These are phyloP conservation scores for Adelosebastes latens DNA, from an alignment of 2,797 vertebrate species.

Conservation along the genomic window DNA sequence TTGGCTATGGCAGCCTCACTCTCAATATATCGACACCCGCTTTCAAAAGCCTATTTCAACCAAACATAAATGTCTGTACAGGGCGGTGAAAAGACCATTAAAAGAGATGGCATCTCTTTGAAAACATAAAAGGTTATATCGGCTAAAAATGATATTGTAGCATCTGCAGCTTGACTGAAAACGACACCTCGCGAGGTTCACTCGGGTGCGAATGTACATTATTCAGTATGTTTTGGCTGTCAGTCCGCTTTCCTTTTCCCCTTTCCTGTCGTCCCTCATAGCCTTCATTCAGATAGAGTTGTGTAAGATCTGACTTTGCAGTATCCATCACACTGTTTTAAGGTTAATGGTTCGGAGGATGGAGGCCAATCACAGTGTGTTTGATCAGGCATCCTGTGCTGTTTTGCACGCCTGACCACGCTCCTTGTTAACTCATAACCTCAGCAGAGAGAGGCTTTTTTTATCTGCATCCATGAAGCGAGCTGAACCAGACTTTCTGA, in stretches of 20 bases:
- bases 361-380: constrained; percentile 38
- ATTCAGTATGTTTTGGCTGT: constrained; percentile 13
- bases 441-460: constrained; percentile 43
- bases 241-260: neutral
- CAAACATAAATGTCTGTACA: neutral
- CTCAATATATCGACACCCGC: neutral
- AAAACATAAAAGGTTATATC: constrained; percentile 10
- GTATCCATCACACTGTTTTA: constrained; percentile 49
- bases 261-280: neutral
- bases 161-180: constrained; percentile 9
- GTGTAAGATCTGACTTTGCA: constrained; percentile 33
- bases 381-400: constrained; percentile 62
- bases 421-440: constrained; percentile 55
- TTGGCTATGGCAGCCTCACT: neutral
- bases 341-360: constrained; percentile 59
- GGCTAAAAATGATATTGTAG: constrained; percentile 11
- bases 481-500: constrained; percentile 22
- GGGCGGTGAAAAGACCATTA: neutral
- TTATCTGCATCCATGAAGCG: constrained; percentile 41
- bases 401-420: constrained; percentile 51
- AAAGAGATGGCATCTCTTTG: constrained; percentile 1
- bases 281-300: constrained; percentile 29
- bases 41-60: neutral
- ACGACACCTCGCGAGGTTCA: neutral
- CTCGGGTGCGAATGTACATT: constrained; percentile 26